These are phyloP conservation scores for Apotomis turbidana DNA, from an alignment of 2,888 invertebrate species.

Conservation along the genomic window DNA sequence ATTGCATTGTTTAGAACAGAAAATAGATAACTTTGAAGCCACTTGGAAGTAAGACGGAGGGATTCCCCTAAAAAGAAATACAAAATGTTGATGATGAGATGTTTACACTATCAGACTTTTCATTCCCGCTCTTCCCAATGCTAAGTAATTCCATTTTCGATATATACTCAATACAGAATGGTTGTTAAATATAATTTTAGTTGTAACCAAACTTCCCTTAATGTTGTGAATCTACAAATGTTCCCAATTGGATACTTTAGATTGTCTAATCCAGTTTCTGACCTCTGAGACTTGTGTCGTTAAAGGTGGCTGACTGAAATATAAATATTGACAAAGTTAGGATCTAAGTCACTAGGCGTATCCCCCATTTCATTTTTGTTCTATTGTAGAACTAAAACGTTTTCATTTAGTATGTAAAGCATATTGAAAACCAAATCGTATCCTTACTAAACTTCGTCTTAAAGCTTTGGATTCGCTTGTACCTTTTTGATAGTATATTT, in stretches of 20 bases:
- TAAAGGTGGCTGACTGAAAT: constrained; percentile 59
- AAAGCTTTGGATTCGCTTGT: constrained; percentile 35
- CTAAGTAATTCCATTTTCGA: constrained; percentile 18
- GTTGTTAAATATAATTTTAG: constrained; percentile 5
- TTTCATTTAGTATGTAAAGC: constrained; percentile 21
- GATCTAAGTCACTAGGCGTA: constrained; percentile 53
- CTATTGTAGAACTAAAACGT: constrained; percentile 17
- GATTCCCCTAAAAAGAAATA: too few species aligned
- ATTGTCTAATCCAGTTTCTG: constrained; percentile 51
- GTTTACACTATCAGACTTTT: background rate
- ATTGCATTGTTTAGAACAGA: too few species aligned
- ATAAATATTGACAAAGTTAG: constrained; percentile 57
- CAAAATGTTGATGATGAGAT: background rate
- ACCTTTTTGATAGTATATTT: constrained; percentile 35
- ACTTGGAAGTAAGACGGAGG: too few species aligned
- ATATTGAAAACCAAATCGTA: constrained; percentile 15
- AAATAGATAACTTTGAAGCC: too few species aligned
- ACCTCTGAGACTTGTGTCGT: constrained; percentile 46
- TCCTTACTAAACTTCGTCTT: constrained; percentile 22
- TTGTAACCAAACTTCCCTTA: background rate
- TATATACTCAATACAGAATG: background rate
- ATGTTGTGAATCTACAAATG: constrained; percentile 6
- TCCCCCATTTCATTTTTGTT: constrained; percentile 33
- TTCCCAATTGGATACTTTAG: constrained; percentile 17
- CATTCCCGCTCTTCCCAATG: constrained; percentile 8